Evolutionary conservation across 2,113 vertebrate species (phyloP).

Genomic region (Papio anubis): DNA sequence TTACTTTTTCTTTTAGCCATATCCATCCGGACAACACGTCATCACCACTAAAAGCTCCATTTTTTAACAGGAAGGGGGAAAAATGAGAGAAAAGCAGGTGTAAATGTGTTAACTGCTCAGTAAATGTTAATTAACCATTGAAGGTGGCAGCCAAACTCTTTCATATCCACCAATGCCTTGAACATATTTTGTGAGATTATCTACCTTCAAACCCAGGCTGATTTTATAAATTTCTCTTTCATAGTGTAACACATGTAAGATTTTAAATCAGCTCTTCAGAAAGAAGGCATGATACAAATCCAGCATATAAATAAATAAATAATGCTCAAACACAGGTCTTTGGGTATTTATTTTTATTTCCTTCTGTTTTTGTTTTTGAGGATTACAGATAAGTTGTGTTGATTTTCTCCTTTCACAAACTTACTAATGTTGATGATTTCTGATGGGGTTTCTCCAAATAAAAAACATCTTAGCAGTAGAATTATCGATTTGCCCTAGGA

Average conservation of each 20-base stretch:
- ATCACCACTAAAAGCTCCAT: constrained; percentile 22
- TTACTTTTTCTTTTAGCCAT: constrained; percentile 32
- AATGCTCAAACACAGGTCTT: neutral
- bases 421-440: neutral
- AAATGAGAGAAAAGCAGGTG: neutral
- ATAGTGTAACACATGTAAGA: neutral
- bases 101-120: neutral
- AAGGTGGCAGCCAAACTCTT: neutral
- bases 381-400: neutral
- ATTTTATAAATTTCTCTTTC: neutral
- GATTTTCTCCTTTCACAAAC: neutral
- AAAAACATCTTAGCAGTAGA: neutral
- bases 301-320: constrained; percentile 20
- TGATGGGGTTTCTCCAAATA: neutral
- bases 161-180: neutral
- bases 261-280: constrained; percentile 21
- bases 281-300: neutral
- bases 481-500: neutral
- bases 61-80: neutral
- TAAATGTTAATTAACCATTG: constrained; percentile 31
- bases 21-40: neutral
- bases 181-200: neutral
- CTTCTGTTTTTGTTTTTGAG: constrained; percentile 1
- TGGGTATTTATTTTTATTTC: constrained; percentile 26
- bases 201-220: neutral